Conservation (phyloP, 2,888 invertebrate species). For the Petrolisthes cinctipes region DNA sequence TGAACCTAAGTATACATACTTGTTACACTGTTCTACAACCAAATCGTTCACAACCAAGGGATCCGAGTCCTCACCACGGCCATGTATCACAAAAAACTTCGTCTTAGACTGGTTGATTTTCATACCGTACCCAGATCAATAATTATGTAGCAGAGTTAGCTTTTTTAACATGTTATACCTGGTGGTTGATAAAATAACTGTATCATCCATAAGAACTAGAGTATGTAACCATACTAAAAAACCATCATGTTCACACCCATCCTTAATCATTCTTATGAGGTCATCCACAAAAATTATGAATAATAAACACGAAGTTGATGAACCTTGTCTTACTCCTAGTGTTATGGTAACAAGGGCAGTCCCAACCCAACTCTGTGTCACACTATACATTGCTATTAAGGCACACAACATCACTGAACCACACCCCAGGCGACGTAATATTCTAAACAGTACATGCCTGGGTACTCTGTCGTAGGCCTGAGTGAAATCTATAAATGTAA, state of each 20-base stretch:
- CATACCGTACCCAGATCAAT: slow-evolving; percentile 13
- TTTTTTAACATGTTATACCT: neutral
- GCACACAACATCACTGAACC: slow-evolving; percentile 9
- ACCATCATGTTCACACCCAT: slow-evolving; percentile 1
- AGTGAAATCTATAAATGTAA: slow-evolving; percentile 19
- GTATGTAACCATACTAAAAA: neutral
- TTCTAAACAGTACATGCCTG: neutral
- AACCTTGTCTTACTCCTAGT: slow-evolving; percentile 28
- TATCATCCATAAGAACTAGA: slow-evolving; percentile 17
- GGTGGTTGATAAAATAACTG: neutral
- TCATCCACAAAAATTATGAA: neutral
- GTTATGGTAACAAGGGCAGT: neutral
- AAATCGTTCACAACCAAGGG: slow-evolving; percentile 3
- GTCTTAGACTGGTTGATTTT: slow-evolving; percentile 7
- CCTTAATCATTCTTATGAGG: slow-evolving; percentile 16
- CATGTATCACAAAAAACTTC: slow-evolving; percentile 20
- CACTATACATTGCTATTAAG: neutral
- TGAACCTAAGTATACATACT: slow-evolving; percentile 14
- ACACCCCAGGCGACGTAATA: slow-evolving; percentile 6
- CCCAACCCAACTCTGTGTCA: slow-evolving; percentile 2
- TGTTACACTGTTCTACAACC: slow-evolving; percentile 23
- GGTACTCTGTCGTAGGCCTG: slow-evolving; percentile 20
- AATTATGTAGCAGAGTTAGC: neutral
- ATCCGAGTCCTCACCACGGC: slow-evolving; percentile 6
- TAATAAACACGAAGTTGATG: neutral